Evolutionary conservation across 1,140 invertebrate species (phyloP).

Genomic region (Polypedilum vanderplanki): DNA sequence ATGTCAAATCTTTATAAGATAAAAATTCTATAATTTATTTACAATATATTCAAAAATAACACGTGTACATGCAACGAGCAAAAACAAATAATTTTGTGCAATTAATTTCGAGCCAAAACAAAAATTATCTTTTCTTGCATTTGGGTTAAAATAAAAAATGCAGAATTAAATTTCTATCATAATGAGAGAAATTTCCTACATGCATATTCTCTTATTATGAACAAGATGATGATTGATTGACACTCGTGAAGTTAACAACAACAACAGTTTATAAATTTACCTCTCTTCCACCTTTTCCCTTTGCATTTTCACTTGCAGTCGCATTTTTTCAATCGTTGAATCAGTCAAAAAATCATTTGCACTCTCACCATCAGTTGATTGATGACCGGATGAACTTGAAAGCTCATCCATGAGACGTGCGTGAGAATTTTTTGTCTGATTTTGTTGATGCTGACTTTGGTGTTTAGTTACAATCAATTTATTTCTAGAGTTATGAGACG

Average conservation of each 20-base stretch:
- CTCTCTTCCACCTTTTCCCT: conserved; percentile 64
- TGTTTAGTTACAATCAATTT: conserved; percentile 26
- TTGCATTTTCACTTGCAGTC: conserved; percentile 61
- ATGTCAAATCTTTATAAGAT: background rate
- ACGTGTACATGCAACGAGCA: no score
- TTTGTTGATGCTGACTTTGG: conserved; percentile 5
- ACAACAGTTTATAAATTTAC: conserved; percentile 45
- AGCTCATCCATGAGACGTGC: background rate
- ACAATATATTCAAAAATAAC: background rate
- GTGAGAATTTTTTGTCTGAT: background rate
- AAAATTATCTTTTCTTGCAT: no score
- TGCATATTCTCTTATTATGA: no score
- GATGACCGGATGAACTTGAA: conserved; percentile 28
- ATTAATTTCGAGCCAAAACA: no score
- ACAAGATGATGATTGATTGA: no score
- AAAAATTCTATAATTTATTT: background rate
- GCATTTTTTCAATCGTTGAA: conserved; percentile 64
- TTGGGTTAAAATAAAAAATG: no score
- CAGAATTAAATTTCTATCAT: no score
- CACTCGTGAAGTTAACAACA: no score
- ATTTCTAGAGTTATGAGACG: conserved; percentile 27
- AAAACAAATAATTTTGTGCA: no score
- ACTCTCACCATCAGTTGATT: conserved; percentile 44
- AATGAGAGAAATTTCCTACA: no score
- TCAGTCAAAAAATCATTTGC: conserved; percentile 50